These are phyloP conservation scores for Drosophila pseudoananassae DNA, from an alignment of 1,140 invertebrate genomes.

Conservation along the genomic window DNA sequence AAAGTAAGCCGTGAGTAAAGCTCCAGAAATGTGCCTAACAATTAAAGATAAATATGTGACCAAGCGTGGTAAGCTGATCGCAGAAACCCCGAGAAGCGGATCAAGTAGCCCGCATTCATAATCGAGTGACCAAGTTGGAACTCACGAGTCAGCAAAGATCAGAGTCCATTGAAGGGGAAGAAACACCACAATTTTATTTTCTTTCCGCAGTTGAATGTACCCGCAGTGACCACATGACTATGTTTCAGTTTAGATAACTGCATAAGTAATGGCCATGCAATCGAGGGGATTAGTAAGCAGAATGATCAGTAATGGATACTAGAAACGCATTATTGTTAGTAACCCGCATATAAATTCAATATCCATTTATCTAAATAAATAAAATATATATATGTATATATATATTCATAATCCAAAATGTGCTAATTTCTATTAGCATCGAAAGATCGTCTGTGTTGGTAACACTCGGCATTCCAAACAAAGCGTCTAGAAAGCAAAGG, in stretches of 20 bases:
- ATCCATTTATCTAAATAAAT: conserved; percentile 14
- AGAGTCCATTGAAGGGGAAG: conserved; percentile 53
- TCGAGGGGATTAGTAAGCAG: no score
- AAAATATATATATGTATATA: no score
- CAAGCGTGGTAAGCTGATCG: conserved; percentile 8
- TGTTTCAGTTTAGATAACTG: conserved; percentile 7
- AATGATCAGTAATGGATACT: background rate
- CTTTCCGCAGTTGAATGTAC: conserved; percentile 57
- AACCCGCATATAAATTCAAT: conserved; percentile 1
- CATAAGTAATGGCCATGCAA: background rate
- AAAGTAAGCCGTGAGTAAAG: conserved; percentile 3
- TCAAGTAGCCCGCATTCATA: conserved; percentile 77
- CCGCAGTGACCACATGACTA: conserved; percentile 41
- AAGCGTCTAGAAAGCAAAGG: conserved; percentile 28
- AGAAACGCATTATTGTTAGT: background rate
- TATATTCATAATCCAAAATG: conserved; percentile 4
- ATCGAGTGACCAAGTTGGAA: conserved; percentile 38
- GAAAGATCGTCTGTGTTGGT: conserved; percentile 7
- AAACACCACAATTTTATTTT: background rate
- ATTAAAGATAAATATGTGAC: conserved; percentile 1
- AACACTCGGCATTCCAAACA: conserved; percentile 20
- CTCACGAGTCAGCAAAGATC: conserved; percentile 58
- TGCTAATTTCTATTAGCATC: conserved; percentile 52
- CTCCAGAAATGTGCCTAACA: background rate
- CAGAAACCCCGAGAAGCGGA: conserved; percentile 32